These are phyloP conservation scores for Martes martes DNA, from an alignment of 2,113 vertebrate genomes.

Conservation along the genomic window DNA sequence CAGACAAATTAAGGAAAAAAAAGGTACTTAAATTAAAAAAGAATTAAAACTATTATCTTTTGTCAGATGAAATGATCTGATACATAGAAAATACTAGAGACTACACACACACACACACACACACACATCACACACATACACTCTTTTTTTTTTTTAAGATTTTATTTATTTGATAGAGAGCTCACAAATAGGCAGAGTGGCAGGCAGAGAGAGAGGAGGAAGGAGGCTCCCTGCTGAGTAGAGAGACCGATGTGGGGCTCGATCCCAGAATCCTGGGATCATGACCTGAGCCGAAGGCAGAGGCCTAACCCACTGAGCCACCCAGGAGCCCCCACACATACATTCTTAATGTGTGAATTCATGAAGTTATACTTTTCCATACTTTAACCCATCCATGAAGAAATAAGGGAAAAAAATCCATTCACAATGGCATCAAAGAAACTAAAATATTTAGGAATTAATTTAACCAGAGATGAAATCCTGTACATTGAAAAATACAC, in stretches of 20 bases:
- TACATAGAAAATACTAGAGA: background rate
- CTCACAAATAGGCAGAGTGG: too few relatives aligned
- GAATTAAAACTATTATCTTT: background rate
- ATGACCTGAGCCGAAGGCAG: too few relatives aligned
- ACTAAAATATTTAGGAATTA: background rate
- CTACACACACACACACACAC: background rate
- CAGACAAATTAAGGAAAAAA: background rate
- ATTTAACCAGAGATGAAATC: background rate
- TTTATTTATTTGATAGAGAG: too few relatives aligned
- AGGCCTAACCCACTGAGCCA: too few relatives aligned
- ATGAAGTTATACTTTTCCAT: background rate
- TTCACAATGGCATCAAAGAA: background rate
- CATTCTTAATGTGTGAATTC: background rate
- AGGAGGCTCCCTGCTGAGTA: too few relatives aligned
- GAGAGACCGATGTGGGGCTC: too few relatives aligned
- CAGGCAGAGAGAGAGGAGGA: too few relatives aligned
- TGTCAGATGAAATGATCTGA: background rate
- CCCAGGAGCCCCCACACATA: background rate
- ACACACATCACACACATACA: too few relatives aligned
- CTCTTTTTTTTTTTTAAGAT: too few relatives aligned
- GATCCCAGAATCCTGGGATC: too few relatives aligned
- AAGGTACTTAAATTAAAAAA: background rate
- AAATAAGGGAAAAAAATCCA: background rate
- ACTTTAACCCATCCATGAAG: background rate
- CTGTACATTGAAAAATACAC: background rate